These are phyloP conservation scores for Mus spicilegus DNA, from an alignment of 2,113 vertebrate genomes.

Conservation along the genomic window DNA sequence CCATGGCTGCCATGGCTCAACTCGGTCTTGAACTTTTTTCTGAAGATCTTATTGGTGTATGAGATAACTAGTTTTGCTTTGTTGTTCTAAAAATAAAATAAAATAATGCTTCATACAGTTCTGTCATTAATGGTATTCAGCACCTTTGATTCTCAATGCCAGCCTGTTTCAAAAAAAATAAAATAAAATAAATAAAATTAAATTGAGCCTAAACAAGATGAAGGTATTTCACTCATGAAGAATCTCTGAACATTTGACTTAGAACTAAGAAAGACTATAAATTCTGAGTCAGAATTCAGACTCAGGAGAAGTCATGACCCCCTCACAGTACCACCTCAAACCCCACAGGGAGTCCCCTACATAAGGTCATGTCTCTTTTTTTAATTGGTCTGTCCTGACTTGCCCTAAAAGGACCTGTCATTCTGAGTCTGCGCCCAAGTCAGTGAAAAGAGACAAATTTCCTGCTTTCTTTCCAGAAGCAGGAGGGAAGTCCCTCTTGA, in stretches of 20 bases:
- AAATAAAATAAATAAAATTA: neutral
- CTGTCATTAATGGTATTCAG: neutral
- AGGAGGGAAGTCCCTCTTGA: neutral
- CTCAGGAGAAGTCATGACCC: neutral
- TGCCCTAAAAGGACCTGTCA: neutral
- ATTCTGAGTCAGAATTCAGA: slow-evolving; percentile 30
- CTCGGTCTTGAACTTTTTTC: neutral
- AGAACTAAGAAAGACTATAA: neutral
- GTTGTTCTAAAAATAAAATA: neutral
- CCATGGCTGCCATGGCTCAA: neutral
- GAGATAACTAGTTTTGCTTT: neutral
- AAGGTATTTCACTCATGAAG: neutral
- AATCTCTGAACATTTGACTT: neutral
- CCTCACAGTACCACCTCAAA: neutral
- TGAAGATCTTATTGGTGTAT: neutral
- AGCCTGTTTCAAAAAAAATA: neutral
- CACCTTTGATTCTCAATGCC: slow-evolving; percentile 6
- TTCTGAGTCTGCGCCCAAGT: neutral
- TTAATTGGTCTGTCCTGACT: neutral
- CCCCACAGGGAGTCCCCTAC: neutral
- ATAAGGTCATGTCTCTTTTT: neutral
- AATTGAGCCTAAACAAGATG: neutral
- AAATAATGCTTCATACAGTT: neutral
- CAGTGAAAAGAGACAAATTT: neutral
- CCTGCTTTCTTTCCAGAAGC: neutral